A percentile compares a stretch with the other conserved stretches of the same genome.
phyloP scores from a whole-genome alignment of 92 coral and sea anemone genomes.

The Zoanthus gigantus region DNA sequence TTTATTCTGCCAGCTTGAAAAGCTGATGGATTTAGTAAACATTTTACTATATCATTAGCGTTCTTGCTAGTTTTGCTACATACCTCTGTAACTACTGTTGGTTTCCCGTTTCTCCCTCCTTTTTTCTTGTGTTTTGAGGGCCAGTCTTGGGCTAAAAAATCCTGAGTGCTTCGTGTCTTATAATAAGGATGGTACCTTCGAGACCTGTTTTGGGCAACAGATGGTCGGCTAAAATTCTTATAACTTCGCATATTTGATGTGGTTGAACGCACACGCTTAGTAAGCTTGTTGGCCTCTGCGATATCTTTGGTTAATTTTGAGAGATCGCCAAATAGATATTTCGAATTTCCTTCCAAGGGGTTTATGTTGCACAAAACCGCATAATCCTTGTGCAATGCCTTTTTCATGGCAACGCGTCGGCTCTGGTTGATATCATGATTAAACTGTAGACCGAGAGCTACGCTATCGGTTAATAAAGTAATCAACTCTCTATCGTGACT shows the following conservation, averaged over 20 bases:
- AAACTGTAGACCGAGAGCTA: slow-evolving; percentile 64
- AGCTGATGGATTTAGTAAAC: not conserved
- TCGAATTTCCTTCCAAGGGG: slow-evolving; percentile 39
- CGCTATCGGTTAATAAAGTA: slow-evolving; percentile 60
- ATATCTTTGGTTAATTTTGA: slow-evolving; percentile 47
- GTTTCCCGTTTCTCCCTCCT: too few relatives aligned
- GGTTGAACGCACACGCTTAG: slow-evolving; percentile 46
- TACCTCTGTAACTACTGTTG: not conserved
- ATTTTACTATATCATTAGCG: not conserved
- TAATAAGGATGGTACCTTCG: too few relatives aligned
- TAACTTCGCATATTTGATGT: too few relatives aligned
- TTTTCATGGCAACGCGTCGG: slow-evolving; percentile 59
- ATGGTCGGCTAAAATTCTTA: too few relatives aligned
- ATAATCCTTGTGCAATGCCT: slow-evolving; percentile 46
- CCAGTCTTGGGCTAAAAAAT: too few relatives aligned
- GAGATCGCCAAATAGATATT: slow-evolving; percentile 51
- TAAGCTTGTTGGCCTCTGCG: slow-evolving; percentile 51
- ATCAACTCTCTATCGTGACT: slow-evolving; percentile 53
- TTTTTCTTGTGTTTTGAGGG: too few relatives aligned
- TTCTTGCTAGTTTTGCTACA: not conserved
- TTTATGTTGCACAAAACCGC: slow-evolving; percentile 57
- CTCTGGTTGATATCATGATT: slow-evolving; percentile 55
- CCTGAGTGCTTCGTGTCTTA: too few relatives aligned
- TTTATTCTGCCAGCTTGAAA: not conserved
- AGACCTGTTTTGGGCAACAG: too few relatives aligned